Evolutionary conservation across 2,888 invertebrate species (phyloP).

Genomic region (Achlya flavicornis): DNA sequence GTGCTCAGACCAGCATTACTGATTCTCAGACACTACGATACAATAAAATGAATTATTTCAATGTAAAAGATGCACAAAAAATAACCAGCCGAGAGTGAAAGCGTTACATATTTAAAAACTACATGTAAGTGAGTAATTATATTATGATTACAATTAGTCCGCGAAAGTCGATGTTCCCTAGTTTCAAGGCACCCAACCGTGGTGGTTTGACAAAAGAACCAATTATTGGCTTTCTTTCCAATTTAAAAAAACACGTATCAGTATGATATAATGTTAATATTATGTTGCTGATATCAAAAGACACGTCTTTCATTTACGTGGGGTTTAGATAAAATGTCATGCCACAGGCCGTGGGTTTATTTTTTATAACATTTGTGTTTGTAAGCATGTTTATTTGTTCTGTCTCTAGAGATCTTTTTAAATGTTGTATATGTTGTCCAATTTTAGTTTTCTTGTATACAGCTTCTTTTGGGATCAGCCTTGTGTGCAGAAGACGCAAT

Average conservation of each 20-base stretch:
- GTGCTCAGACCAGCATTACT: background rate
- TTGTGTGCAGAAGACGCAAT: too few relatives aligned
- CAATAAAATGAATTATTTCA: background rate
- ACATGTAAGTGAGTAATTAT: background rate
- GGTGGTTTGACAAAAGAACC: background rate
- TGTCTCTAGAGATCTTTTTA: background rate
- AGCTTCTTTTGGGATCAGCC: too few relatives aligned
- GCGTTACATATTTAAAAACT: background rate
- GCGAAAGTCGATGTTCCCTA: constrained; percentile 5
- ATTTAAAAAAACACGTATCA: background rate
- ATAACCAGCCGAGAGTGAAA: constrained; percentile 5
- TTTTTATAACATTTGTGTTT: too few relatives aligned
- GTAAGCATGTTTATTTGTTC: background rate
- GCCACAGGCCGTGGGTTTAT: too few relatives aligned
- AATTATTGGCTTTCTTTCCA: background rate
- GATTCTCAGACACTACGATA: background rate
- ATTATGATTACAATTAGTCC: constrained; percentile 4
- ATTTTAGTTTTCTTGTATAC: too few relatives aligned
- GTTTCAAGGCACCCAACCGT: constrained; percentile 1
- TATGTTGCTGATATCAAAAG: too few relatives aligned
- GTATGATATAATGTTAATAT: too few relatives aligned
- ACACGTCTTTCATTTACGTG: too few relatives aligned
- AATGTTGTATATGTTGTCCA: too few relatives aligned
- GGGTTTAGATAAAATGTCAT: too few relatives aligned
- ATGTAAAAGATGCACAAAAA: background rate